phyloP scores from a whole-genome alignment of 92 coral and sea anemone species.

The Desmophyllum pertusum region DNA sequence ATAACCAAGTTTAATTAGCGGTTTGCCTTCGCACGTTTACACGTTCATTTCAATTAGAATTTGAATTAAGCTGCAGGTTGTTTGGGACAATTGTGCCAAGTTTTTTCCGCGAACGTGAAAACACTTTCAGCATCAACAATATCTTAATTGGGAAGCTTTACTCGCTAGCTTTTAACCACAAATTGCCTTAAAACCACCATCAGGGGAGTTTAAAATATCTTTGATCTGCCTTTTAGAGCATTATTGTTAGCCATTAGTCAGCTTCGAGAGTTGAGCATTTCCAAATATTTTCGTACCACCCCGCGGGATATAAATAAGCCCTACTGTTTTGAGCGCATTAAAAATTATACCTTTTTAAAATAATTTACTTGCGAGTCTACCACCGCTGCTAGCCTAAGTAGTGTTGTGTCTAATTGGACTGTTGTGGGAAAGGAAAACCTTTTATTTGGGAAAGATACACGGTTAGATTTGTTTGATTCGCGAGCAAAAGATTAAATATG shows the following conservation, averaged over 20 bases:
- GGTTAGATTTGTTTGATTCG: slow-evolving; percentile 21
- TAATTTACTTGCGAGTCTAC: slow-evolving; percentile 8
- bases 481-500: slow-evolving; percentile 30
- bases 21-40: slow-evolving; percentile 25
- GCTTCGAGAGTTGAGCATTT: slow-evolving; percentile 24
- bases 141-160: slow-evolving; percentile 2
- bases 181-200: slow-evolving; percentile 27
- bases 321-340: slow-evolving; percentile 21
- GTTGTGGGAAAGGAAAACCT: not conserved
- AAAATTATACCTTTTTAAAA: slow-evolving; percentile 5
- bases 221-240: slow-evolving; percentile 20
- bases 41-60: slow-evolving; percentile 36
- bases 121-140: not conserved
- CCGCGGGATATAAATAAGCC: slow-evolving; percentile 20
- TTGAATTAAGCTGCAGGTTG: slow-evolving; percentile 29
- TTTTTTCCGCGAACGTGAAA: slow-evolving; percentile 6
- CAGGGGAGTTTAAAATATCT: not conserved
- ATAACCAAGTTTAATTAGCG: slow-evolving; percentile 25
- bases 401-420: slow-evolving; percentile 20
- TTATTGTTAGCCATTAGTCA: not conserved
- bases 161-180: slow-evolving; percentile 11
- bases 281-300: slow-evolving; percentile 34
- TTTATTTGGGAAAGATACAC: not conserved
- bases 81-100: not conserved
- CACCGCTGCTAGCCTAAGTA: not conserved